Evolutionary conservation across 2,113 vertebrate species (phyloP).

Genomic region (Panthera uncia): DNA sequence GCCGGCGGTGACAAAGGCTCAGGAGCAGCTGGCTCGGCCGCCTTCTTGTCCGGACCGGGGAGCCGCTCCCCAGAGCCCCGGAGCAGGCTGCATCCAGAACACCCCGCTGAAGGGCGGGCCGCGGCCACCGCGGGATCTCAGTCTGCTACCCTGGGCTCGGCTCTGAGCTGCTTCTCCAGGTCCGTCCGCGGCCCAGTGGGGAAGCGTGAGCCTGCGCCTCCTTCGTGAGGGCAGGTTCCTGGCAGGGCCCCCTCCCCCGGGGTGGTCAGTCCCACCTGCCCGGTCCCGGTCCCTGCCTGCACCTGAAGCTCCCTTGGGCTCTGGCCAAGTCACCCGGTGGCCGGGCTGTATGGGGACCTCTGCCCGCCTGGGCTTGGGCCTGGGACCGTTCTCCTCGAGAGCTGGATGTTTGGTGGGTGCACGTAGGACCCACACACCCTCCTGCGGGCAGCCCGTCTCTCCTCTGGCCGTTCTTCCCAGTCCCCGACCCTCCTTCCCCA

Average conservation of each 20-base stretch:
- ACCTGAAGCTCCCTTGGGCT: background rate
- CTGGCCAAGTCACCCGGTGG: too few relatives aligned
- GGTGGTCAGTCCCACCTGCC: background rate
- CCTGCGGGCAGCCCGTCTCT: background rate
- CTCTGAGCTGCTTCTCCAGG: too few relatives aligned
- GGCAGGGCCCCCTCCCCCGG: background rate
- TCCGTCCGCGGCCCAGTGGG: background rate
- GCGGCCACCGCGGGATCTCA: too few relatives aligned
- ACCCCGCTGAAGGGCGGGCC: too few relatives aligned
- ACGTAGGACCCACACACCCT: background rate
- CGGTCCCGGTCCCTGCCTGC: too few relatives aligned
- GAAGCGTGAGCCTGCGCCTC: rapidly evolving
- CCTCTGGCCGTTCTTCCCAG: background rate
- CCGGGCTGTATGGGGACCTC: too few relatives aligned
- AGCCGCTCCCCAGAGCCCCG: too few relatives aligned
- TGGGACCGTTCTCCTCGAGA: background rate
- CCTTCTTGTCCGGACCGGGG: too few relatives aligned
- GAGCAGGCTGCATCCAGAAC: too few relatives aligned
- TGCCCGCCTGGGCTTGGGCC: rapidly evolving
- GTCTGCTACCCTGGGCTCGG: too few relatives aligned
- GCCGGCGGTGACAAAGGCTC: rapidly evolving
- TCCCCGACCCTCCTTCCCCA: background rate
- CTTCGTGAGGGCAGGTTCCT: background rate
- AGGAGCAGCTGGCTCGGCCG: background rate
- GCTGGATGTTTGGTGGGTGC: background rate